Base-by-base conservation (phyloP, 37 sponge, comb jelly and placozoan species). In the Halisarca cf. caerulea region DNA sequence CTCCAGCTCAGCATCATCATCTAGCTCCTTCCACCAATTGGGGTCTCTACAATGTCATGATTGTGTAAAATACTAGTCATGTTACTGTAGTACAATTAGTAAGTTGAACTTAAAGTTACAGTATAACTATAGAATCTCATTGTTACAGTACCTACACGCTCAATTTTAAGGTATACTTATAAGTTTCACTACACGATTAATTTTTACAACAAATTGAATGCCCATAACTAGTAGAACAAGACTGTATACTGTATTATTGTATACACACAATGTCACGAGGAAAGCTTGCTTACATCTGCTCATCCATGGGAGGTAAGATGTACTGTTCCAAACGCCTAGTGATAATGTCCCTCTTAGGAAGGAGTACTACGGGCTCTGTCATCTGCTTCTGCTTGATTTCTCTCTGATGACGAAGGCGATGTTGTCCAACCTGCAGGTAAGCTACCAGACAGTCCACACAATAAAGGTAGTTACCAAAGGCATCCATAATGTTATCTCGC, bases 401-500 rank as follows among this genome's bases (percentile, higher is more conserved):
- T 3, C 79, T 24, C 70, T 85, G 86, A 32, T 55, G 86, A 33
- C 66, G 39, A 20, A 86, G 86, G 24, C 86, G 55, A 35, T 59
- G 58, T 4, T 73, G 40, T 27, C 57, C 66, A 24, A 84, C 40
- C 15, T 28, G 66, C 51, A 80, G 77, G 27, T 64, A 51, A 64
- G 72, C 69, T 40, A 2, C 40, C 27, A 64, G 60, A 39, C 74
- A 81, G 23, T 14, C 1, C 37, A 23, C 6, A 23, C 87, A 87
- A 47, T 87, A 81, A 23, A 85, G 27, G 51, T 85, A 85, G 85
- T 85, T 85, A 18, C 78, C 85, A 75, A 85, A 18, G 44, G 45
- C 21, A n/a, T 85, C 85, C 42, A 61, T 61, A 21, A 75, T 42
- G 47, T 85, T 85, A 0, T 40, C 44, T 30, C 85, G 6, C 33